A percentile compares a stretch with the other conserved stretches of the same genome.
phyloP scores from a whole-genome alignment of 2,113 vertebrate species.

The Brachypodius melanocephalos region DNA sequence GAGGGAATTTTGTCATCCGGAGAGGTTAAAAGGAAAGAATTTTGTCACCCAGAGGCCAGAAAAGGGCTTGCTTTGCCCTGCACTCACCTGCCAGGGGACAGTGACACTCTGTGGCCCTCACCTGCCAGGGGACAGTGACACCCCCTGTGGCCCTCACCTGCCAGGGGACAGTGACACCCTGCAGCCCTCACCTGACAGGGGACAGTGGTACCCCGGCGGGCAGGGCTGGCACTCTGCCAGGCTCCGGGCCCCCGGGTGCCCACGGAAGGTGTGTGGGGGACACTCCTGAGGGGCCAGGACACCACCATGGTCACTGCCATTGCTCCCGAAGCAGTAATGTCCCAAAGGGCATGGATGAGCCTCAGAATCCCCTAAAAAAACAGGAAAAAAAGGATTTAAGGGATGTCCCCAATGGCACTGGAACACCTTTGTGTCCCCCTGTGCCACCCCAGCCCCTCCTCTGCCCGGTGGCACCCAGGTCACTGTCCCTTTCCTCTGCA shows the following conservation, averaged over 20 bases:
- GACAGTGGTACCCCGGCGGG: constrained; percentile 79
- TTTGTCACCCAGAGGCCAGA: neutral
- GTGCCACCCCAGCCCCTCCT: neutral
- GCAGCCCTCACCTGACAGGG: neutral
- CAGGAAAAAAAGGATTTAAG: neutral
- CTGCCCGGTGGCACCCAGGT: neutral
- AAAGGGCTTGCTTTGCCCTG: neutral
- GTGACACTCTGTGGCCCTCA: neutral
- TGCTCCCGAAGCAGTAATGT: constrained; percentile 81
- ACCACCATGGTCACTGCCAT: constrained; percentile 35
- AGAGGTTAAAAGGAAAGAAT: neutral
- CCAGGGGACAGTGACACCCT: neutral
- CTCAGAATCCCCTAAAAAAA: constrained; percentile 72
- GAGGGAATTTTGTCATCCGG: neutral
- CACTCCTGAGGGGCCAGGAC: constrained; percentile 75
- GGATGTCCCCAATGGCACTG: neutral
- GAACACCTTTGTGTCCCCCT: neutral
- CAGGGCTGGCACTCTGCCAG: constrained; percentile 80
- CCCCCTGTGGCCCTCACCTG: neutral
- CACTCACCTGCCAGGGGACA: too few species aligned
- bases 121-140: neutral
- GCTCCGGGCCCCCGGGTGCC: constrained; percentile 74
- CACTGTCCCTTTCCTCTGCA: neutral
- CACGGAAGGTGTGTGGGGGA: constrained; percentile 79
- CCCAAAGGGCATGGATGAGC: constrained; percentile 77